Base-by-base conservation (phyloP, 2,113 vertebrate species). In the Pelecanus crispus region DNA sequence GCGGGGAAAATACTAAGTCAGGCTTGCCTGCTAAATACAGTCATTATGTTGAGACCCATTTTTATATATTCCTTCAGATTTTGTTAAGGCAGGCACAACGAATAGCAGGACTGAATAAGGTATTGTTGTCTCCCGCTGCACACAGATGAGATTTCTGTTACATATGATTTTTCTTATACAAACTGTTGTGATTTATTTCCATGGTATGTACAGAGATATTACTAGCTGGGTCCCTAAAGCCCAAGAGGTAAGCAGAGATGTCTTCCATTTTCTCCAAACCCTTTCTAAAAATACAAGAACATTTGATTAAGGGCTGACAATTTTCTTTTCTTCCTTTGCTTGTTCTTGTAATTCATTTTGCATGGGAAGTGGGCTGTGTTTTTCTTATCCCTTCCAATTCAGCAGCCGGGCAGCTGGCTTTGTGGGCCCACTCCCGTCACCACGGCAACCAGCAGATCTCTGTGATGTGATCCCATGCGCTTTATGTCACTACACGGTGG, bases 301-400 rank as follows among this genome's bases (percentile, higher is more conserved):
- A 92, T 96, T 95, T 98, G 98, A 98, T 98, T 97, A 97, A 97
- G 94, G 96, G 96, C 97, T 98, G 97, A 96, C 96, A 97, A 97
- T 98, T 97, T 97, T 97, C 94, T 96, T 98, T 98, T 95, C 96
- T 98, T 97, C 92, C 92, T 96, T 94, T 94, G 82, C 95, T 94
- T 49, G 87, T 95, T 97, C 96, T 95, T 98, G 95, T 96, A 98
- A 98, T 98, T 97, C 97, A 94, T 98, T 97, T 98, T 52, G 55
- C 97, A 97, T 88, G 97, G 97, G 96, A 98, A 98, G 97, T 98
- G 95, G 98, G 98, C 95, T 97, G 97, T 97, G 92, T 98, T 98
- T 98, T 97, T 97, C 97, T 97, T 97, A 92, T 98, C 93, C 97
- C 96, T 98, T 98, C 97, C 97, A 97, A 98, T 97, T 97, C 98